These are phyloP conservation scores for Platycnemis pennipes DNA, from an alignment of 2,888 invertebrate genomes.

Conservation along the genomic window DNA sequence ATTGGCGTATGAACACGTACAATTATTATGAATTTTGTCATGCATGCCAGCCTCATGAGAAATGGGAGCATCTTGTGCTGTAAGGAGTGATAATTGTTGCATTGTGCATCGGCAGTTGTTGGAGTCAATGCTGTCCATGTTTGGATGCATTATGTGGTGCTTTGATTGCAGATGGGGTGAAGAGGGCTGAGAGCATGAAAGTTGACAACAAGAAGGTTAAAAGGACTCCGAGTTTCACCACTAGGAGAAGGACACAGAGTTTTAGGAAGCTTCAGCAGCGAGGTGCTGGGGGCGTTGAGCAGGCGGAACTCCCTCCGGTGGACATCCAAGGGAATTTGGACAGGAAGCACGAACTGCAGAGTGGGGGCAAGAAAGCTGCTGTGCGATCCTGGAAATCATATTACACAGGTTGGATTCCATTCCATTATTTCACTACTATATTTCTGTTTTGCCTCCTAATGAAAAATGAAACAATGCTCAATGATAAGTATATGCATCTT, in stretches of 20 bases:
- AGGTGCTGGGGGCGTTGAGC: slow-evolving; percentile 76
- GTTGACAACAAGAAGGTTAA: slow-evolving; percentile 87
- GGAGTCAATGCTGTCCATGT: no score
- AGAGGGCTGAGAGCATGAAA: slow-evolving; percentile 95
- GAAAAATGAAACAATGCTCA: background rate
- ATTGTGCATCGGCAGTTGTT: no score
- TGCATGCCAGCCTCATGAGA: no score
- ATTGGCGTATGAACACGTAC: no score
- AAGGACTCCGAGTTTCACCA: slow-evolving; percentile 97
- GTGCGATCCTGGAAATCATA: slow-evolving; percentile 97
- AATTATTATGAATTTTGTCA: no score
- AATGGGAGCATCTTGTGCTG: no score
- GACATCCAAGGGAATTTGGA: slow-evolving; percentile 96
- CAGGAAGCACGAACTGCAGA: slow-evolving; percentile 95
- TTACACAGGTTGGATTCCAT: slow-evolving; percentile 89
- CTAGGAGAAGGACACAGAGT: slow-evolving; percentile 92
- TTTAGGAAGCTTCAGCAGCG: slow-evolving; percentile 86
- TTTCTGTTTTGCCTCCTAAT: background rate
- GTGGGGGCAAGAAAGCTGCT: slow-evolving; percentile 96
- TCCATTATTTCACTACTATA: no score
- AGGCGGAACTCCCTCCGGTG: slow-evolving; percentile 86
- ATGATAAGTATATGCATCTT: no score
- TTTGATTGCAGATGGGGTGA: slow-evolving; percentile 80
- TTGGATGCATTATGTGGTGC: background rate
- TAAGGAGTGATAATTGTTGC: no score